Evolutionary conservation across 2,888 invertebrate genomes (phyloP).

Genomic region (Acanthosepion lycidas): DNA sequence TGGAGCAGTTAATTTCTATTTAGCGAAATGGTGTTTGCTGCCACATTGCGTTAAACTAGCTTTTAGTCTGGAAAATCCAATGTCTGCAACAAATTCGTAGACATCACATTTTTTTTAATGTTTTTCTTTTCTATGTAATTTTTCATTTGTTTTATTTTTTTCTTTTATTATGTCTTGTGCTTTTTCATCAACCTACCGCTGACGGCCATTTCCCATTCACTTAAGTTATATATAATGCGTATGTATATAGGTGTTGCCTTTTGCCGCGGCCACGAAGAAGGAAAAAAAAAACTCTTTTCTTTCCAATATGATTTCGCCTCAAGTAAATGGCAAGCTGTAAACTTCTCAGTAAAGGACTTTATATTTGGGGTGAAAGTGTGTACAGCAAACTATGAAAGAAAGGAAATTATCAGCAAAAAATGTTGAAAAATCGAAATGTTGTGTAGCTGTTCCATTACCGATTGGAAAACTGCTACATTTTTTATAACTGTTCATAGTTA

Average conservation of each 20-base stretch:
- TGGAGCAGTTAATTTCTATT: neutral
- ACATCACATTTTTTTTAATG: neutral
- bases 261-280: no score
- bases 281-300: no score
- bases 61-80: neutral
- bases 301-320: no score
- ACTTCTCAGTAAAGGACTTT: no score
- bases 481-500: no score
- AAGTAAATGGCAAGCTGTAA: no score
- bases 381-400: no score
- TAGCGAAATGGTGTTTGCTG: neutral
- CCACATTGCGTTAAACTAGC: conserved; percentile 15
- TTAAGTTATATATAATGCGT: neutral
- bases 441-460: no score
- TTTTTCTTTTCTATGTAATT: neutral
- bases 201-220: neutral
- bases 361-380: no score
- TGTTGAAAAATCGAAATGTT: no score
- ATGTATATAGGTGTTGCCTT: neutral
- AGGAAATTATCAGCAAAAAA: no score
- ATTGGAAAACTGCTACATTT: no score
- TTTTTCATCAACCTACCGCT: neutral
- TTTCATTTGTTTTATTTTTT: neutral
- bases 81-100: neutral
- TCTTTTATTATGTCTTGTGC: neutral